Evolutionary conservation across 2,888 invertebrate genomes (phyloP).

Genomic region (Digitonthophagus gazella): DNA sequence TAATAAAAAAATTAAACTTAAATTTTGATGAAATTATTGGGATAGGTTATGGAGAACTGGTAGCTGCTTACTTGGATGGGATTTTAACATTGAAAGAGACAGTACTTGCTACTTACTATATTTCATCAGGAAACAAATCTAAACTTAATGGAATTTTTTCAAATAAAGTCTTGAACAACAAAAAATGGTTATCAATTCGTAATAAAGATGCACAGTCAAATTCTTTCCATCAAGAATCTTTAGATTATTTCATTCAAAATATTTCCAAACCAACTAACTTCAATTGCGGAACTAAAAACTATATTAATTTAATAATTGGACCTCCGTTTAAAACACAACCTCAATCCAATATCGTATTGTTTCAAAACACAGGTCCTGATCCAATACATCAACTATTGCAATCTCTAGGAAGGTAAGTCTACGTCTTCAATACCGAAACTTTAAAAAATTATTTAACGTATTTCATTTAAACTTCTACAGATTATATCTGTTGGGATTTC

Average conservation of each 20-base stretch:
- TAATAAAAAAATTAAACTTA: constrained; percentile 53
- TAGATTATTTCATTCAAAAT: constrained; percentile 4
- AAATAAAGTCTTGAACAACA: background rate
- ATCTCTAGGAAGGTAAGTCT: background rate
- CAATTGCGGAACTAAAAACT: background rate
- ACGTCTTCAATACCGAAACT: background rate
- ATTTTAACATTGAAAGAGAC: constrained; percentile 81
- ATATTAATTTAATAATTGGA: background rate
- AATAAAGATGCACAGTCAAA: background rate
- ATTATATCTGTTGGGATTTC: constrained; percentile 73
- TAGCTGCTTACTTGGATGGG: constrained; percentile 88
- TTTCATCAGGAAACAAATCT: background rate
- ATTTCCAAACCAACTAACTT: background rate
- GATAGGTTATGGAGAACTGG: constrained; percentile 87
- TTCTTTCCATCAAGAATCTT: background rate
- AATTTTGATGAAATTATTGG: constrained; percentile 47
- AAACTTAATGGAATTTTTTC: background rate
- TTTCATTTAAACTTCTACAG: too few species aligned
- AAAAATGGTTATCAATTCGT: constrained; percentile 2
- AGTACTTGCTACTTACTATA: constrained; percentile 37
- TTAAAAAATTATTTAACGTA: background rate
- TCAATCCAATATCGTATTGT: background rate
- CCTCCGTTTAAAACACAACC: background rate
- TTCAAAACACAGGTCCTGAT: background rate
- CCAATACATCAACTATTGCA: background rate